Conservation (phyloP, 2,113 vertebrate genomes). For the Nothobranchius furzeri region DNA sequence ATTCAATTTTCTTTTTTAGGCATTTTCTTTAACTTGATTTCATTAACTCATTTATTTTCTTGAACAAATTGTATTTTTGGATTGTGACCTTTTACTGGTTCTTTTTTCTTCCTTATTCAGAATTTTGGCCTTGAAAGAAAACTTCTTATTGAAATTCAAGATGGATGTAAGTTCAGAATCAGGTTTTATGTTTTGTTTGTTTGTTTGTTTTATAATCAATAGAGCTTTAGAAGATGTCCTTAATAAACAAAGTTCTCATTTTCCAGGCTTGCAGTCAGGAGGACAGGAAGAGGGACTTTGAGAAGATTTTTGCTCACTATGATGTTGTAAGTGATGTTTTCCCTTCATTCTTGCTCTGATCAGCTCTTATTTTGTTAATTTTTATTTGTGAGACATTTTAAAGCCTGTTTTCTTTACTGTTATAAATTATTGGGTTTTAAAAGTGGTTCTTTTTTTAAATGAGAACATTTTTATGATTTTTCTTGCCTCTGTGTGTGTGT, state of each 20-base stretch:
- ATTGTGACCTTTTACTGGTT: neutral
- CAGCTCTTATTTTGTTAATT: accelerated
- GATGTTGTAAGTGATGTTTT: conserved; percentile 83
- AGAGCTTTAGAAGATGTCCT: too few relatives aligned
- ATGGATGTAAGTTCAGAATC: conserved; percentile 86
- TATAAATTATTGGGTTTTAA: neutral
- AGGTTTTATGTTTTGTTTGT: too few relatives aligned
- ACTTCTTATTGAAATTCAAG: conserved; percentile 94
- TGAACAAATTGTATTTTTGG: neutral
- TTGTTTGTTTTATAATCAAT: too few relatives aligned
- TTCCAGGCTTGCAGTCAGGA: conserved; percentile 85
- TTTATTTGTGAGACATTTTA: neutral
- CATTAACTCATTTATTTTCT: neutral
- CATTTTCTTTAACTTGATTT: too few relatives aligned
- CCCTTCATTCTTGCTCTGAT: neutral
- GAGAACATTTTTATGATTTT: too few relatives aligned
- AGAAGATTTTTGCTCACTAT: conserved; percentile 93
- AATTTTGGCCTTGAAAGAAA: conserved; percentile 91
- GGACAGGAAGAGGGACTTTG: conserved; percentile 90
- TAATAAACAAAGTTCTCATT: too few relatives aligned
- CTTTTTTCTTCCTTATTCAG: conserved; percentile 59
- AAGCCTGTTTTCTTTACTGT: neutral
- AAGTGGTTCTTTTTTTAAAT: neutral
- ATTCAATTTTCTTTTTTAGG: too few relatives aligned
- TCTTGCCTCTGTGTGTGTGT: conserved; percentile 49